Conservation (phyloP, 2,797 vertebrate genomes). For the Scarus forsteni region DNA sequence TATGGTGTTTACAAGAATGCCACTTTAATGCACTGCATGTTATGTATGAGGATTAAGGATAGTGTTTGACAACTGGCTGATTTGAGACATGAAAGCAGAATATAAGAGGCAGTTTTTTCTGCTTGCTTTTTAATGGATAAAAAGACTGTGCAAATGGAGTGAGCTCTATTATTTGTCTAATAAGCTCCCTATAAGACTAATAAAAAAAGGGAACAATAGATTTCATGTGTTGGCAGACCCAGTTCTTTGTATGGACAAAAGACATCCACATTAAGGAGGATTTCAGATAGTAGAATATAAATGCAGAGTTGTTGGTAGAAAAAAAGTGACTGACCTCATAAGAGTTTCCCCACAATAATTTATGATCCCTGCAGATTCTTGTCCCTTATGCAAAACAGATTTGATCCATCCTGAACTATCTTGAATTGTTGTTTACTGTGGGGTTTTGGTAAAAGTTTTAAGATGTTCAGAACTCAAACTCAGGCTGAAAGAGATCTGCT, state of each 20-base stretch:
- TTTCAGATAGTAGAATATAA: not conserved
- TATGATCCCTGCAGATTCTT: constrained; percentile 42
- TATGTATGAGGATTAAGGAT: constrained; percentile 73
- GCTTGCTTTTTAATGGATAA: constrained; percentile 41
- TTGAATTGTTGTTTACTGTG: constrained; percentile 46
- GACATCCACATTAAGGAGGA: constrained; percentile 1
- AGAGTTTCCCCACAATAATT: constrained; percentile 23
- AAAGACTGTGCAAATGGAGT: constrained; percentile 33
- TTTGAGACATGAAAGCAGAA: constrained; percentile 66
- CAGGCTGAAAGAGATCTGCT: constrained; percentile 51
- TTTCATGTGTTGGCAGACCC: constrained; percentile 32
- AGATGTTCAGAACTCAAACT: constrained; percentile 49
- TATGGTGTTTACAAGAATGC: constrained; percentile 79
- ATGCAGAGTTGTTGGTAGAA: constrained; percentile 9
- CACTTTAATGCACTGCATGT: constrained; percentile 77
- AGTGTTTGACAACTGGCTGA: constrained; percentile 76
- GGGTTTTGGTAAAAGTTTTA: constrained; percentile 56
- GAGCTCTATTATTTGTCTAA: constrained; percentile 49
- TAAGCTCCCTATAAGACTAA: constrained; percentile 39
- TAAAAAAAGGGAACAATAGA: constrained; percentile 33
- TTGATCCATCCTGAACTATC: constrained; percentile 42
- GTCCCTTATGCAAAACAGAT: constrained; percentile 68
- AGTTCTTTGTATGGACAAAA: constrained; percentile 17
- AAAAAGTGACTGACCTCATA: constrained; percentile 29
- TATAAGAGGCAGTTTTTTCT: constrained; percentile 58